Conservation (phyloP, 2,888 invertebrate genomes). For the Ornithoptera alexandrae region DNA sequence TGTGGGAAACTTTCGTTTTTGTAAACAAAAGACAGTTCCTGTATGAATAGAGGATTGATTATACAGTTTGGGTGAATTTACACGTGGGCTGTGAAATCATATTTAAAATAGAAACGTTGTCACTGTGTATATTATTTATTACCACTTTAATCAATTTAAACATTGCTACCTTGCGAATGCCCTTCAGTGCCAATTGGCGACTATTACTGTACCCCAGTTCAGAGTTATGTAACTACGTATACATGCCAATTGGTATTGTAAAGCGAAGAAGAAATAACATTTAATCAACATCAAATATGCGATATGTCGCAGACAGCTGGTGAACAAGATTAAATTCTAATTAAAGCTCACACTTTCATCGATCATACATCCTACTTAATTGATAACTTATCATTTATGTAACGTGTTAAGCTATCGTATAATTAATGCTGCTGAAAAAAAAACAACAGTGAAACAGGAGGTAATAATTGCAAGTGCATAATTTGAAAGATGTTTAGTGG, state of each 20-base stretch:
- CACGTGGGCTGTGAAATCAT: too few relatives aligned
- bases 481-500: too few relatives aligned
- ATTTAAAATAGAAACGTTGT: too few relatives aligned
- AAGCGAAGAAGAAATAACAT: not conserved
- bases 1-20: too few relatives aligned
- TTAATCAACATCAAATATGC: not conserved
- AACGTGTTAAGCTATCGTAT: not conserved
- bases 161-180: constrained; percentile 17
- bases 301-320: not conserved
- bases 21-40: too few relatives aligned
- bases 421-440: not conserved
- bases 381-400: not conserved
- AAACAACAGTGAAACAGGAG: too few relatives aligned
- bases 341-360: not conserved
- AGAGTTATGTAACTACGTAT: constrained; percentile 5
- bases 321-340: not conserved
- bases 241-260: not conserved
- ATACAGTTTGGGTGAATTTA: too few relatives aligned
- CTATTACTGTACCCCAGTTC: constrained; percentile 8
- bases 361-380: not conserved
- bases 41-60: too few relatives aligned
- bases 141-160: constrained; percentile 4
- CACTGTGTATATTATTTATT: constrained; percentile 3
- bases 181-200: constrained; percentile 20
- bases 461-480: too few relatives aligned